Evolutionary conservation across 2,888 invertebrate genomes (phyloP).

Genomic region (Phoronis australis): DNA sequence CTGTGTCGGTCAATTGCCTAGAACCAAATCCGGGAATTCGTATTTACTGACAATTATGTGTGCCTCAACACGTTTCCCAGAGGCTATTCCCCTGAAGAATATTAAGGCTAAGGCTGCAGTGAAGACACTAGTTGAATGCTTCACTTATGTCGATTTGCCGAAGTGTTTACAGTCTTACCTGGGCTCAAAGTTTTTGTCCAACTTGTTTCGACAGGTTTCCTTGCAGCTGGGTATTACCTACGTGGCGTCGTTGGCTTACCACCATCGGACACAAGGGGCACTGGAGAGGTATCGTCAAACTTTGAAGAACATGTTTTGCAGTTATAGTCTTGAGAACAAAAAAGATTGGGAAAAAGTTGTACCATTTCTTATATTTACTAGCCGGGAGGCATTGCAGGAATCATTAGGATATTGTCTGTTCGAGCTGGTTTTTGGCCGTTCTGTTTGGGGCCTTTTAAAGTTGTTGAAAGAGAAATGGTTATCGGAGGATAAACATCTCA

Average conservation of each 20-base stretch:
- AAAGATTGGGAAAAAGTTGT: constrained; percentile 6
- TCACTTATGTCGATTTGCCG: constrained; percentile 1
- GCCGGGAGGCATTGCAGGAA: constrained; percentile 4
- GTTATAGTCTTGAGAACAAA: constrained; percentile 6
- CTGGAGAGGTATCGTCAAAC: constrained; percentile 8
- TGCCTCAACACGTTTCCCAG: constrained; percentile 8
- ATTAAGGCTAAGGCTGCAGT: constrained; percentile 1
- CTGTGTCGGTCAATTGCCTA: constrained; percentile 9
- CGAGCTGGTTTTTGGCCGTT: constrained; percentile 9
- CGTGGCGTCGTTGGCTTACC: constrained; percentile 1
- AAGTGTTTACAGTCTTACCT: constrained; percentile 2
- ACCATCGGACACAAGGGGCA: constrained; percentile 5
- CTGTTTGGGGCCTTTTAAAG: constrained; percentile 4
- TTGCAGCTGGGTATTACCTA: neutral
- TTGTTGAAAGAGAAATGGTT: constrained; percentile 1
- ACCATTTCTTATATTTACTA: constrained; percentile 9
- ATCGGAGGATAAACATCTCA: neutral
- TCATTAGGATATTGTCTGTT: constrained; percentile 13
- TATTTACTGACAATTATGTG: constrained; percentile 12
- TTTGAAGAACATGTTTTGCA: constrained; percentile 6
- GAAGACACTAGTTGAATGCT: neutral
- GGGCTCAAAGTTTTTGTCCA: constrained; percentile 4
- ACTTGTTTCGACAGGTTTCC: constrained; percentile 1
- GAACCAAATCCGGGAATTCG: constrained; percentile 4
- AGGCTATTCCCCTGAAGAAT: constrained; percentile 8